Percentiles rank a stretch among this genome's conserved stretches.
Conservation (phyloP, 2,797 vertebrate genomes). For the Thalassophryne amazonica region DNA sequence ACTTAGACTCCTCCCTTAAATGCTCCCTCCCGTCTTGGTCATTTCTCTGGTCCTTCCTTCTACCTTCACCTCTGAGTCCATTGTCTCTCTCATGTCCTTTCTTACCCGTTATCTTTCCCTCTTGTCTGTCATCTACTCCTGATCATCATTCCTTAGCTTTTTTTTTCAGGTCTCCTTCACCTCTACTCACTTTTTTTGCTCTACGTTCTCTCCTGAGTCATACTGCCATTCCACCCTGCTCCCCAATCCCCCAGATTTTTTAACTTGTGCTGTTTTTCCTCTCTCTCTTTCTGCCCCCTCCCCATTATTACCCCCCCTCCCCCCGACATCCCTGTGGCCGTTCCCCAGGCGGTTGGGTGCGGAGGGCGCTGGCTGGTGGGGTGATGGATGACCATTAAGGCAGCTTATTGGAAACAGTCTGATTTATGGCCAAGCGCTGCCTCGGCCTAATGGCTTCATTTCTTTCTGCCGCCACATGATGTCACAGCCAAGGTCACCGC, state of each 20-base stretch:
- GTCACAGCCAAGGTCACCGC: constrained; percentile 99
- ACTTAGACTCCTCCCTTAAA: neutral
- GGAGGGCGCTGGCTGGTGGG: constrained; percentile 88
- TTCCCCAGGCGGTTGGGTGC: constrained; percentile 71
- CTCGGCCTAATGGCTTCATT: constrained; percentile 99
- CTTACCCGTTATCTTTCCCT: neutral
- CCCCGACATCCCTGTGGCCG: constrained; percentile 47
- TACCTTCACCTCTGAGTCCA: neutral
- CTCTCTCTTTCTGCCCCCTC: constrained; percentile 16
- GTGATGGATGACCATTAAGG: constrained; percentile 99
- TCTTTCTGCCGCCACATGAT: constrained; percentile 98
- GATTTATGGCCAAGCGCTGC: constrained; percentile 98
- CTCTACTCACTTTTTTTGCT: constrained; percentile 7
- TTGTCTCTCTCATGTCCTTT: neutral
- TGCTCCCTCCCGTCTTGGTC: neutral
- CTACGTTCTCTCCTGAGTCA: constrained; percentile 6
- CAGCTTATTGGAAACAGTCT: constrained; percentile 99
- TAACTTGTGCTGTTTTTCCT: constrained; percentile 22
- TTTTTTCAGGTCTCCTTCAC: constrained; percentile 46
- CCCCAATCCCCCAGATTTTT: constrained; percentile 26
- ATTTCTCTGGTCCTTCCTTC: neutral
- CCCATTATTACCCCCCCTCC: constrained; percentile 7
- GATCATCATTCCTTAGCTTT: neutral
- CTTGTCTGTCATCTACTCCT: neutral
- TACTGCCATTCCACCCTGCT: constrained; percentile 5